A percentile compares a stretch with the other conserved stretches of the same genome.
Evolutionary conservation across 2,888 invertebrate genomes (phyloP).

Genomic region (Perdita meconis): DNA sequence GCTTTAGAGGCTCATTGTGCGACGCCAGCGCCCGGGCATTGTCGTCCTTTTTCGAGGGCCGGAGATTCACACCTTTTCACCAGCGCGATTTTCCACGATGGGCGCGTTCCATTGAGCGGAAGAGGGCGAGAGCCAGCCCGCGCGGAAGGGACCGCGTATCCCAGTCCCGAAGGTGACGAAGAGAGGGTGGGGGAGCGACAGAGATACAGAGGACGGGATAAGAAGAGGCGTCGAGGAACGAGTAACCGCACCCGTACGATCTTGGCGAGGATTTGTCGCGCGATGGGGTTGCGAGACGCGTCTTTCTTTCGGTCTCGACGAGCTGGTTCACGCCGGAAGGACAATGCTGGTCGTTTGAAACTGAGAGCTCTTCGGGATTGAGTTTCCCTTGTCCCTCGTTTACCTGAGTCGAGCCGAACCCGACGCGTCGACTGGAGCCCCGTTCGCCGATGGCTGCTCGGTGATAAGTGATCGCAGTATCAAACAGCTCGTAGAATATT

Average conservation of each 20-base stretch:
- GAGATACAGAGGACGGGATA: slow-evolving; percentile 39
- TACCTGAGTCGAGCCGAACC: no score
- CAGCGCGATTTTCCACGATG: slow-evolving; percentile 79
- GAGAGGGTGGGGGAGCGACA: slow-evolving; percentile 1
- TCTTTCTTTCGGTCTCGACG: slow-evolving; percentile 45
- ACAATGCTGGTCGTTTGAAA: slow-evolving; percentile 47
- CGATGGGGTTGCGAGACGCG: slow-evolving; percentile 9
- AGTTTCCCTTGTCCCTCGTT: no score
- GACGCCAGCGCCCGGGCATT: slow-evolving; percentile 75
- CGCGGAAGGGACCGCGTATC: slow-evolving; percentile 33
- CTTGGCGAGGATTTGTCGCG: slow-evolving; percentile 17
- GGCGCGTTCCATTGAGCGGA: slow-evolving; percentile 76
- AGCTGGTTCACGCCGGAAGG: slow-evolving; percentile 30
- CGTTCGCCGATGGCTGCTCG: no score
- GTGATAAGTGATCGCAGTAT: no score
- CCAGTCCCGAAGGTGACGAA: no score
- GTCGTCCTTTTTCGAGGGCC: slow-evolving; percentile 79
- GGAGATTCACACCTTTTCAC: slow-evolving; percentile 83
- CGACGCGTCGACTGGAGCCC: no score
- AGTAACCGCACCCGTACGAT: slow-evolving; percentile 14
- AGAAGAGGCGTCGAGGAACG: slow-evolving; percentile 44
- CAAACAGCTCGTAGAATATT: no score
- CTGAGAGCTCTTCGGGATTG: no score
- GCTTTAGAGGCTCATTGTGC: slow-evolving; percentile 79
- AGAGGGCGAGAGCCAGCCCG: slow-evolving; percentile 61